These are phyloP conservation scores for Pemphigus obesinymphae DNA, from an alignment of 1,140 invertebrate species.

Conservation along the genomic window DNA sequence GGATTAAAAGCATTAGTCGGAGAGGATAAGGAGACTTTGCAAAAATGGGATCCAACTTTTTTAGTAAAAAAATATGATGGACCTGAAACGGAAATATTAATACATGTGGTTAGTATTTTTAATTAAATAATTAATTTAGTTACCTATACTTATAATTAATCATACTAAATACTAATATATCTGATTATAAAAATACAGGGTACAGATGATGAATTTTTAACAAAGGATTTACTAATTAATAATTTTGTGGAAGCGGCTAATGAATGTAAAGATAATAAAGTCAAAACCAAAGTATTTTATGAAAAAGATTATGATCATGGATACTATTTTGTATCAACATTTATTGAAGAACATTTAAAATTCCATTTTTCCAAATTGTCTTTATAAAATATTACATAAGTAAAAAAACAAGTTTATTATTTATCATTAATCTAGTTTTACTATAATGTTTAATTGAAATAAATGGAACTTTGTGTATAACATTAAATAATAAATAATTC, in stretches of 20 bases:
- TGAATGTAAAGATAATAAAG: slow-evolving; percentile 58
- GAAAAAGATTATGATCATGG: slow-evolving; percentile 79
- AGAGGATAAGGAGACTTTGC: slow-evolving; percentile 63
- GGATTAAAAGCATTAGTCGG: slow-evolving; percentile 87
- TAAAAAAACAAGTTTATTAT: background rate
- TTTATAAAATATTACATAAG: background rate
- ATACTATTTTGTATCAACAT: slow-evolving; percentile 91
- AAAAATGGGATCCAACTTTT: slow-evolving; percentile 82
- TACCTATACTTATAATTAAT: no score
- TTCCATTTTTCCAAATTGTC: slow-evolving; percentile 59
- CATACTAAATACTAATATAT: background rate
- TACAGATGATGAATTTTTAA: slow-evolving; percentile 75
- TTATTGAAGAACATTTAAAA: slow-evolving; percentile 88
- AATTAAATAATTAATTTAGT: background rate
- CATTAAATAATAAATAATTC: no score
- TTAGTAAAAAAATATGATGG: slow-evolving; percentile 80
- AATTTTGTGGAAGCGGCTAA: slow-evolving; percentile 67
- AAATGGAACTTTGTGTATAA: no score
- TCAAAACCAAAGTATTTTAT: slow-evolving; percentile 62
- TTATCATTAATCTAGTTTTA: background rate
- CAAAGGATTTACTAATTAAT: slow-evolving; percentile 75
- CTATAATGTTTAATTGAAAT: no score
- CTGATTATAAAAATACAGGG: slow-evolving; percentile 58
- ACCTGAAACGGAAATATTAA: slow-evolving; percentile 73
- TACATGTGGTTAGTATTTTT: slow-evolving; percentile 74